A percentile compares a stretch with the other conserved stretches of the same genome.
These are phyloP conservation scores for Homarus americanus DNA, from an alignment of 1,140 invertebrate species.

Conservation along the genomic window DNA sequence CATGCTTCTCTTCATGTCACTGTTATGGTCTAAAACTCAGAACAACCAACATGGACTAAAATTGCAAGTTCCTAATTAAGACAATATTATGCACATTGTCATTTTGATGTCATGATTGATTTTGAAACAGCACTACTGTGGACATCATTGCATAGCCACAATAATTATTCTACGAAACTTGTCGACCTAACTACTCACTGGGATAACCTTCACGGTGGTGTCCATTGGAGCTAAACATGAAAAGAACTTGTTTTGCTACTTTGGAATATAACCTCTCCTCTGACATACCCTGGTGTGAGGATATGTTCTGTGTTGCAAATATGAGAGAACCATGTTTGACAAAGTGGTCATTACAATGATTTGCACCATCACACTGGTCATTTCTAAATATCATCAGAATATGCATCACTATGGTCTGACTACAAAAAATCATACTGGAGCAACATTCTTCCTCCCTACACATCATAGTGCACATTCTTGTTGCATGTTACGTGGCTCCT, in stretches of 20 bases:
- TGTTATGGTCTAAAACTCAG: constrained; percentile 59
- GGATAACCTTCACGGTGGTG: constrained; percentile 40
- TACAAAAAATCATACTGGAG: constrained; percentile 44
- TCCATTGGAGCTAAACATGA: constrained; percentile 60
- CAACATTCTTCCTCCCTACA: constrained; percentile 20
- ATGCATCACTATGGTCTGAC: constrained; percentile 57
- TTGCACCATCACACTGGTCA: constrained; percentile 47
- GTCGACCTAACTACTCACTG: constrained; percentile 66
- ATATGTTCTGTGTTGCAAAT: constrained; percentile 39
- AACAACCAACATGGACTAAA: constrained; percentile 67
- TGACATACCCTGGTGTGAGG: constrained; percentile 42
- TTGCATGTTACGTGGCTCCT: constrained; percentile 6
- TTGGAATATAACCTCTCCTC: constrained; percentile 44
- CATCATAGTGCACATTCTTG: constrained; percentile 24
- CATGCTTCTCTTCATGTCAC: constrained; percentile 65
- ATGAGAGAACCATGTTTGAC: constrained; percentile 32
- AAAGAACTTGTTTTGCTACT: constrained; percentile 60
- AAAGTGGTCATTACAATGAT: constrained; percentile 48
- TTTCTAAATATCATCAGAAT: constrained; percentile 53
- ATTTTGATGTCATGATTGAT: constrained; percentile 72
- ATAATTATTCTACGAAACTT: constrained; percentile 63
- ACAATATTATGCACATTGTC: constrained; percentile 72
- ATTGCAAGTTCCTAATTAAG: constrained; percentile 69
- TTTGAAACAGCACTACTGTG: constrained; percentile 67
- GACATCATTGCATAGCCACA: constrained; percentile 71